phyloP scores from a whole-genome alignment of 2,797 vertebrate species.

The Pangasius djambal region DNA sequence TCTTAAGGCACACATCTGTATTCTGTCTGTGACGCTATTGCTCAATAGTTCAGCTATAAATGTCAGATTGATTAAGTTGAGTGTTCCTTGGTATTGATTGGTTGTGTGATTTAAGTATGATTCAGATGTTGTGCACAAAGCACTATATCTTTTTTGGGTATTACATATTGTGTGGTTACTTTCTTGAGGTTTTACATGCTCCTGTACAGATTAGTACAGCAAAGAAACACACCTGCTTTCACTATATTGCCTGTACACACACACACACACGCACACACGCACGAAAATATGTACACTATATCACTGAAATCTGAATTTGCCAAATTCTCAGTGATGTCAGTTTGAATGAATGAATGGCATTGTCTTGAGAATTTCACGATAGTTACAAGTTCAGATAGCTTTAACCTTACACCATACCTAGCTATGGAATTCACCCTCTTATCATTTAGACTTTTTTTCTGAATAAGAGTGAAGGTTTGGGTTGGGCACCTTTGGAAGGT shows the following conservation, averaged over 20 bases:
- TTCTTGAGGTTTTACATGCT: neutral
- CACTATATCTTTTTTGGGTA: neutral
- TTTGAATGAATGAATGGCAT: constrained; percentile 1
- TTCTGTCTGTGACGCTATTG: neutral
- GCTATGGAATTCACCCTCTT: constrained; percentile 27
- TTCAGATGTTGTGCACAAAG: neutral
- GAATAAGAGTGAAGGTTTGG: constrained; percentile 44
- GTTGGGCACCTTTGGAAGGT: constrained; percentile 41
- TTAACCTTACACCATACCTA: constrained; percentile 35
- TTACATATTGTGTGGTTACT: neutral
- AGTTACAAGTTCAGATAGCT: neutral
- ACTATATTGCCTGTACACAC: neutral
- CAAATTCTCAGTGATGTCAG: neutral
- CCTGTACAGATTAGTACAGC: neutral
- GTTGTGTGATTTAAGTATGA: neutral
- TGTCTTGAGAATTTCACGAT: neutral
- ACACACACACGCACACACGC: neutral
- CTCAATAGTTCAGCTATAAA: neutral
- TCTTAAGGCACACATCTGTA: constrained; percentile 18
- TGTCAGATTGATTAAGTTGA: neutral
- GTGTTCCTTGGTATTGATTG: neutral
- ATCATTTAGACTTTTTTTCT: constrained; percentile 32
- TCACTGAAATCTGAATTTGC: neutral
- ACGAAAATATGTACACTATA: neutral
- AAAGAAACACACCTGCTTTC: neutral